Conservation (phyloP, 2,888 invertebrate species). For the Agrotis puta region DNA sequence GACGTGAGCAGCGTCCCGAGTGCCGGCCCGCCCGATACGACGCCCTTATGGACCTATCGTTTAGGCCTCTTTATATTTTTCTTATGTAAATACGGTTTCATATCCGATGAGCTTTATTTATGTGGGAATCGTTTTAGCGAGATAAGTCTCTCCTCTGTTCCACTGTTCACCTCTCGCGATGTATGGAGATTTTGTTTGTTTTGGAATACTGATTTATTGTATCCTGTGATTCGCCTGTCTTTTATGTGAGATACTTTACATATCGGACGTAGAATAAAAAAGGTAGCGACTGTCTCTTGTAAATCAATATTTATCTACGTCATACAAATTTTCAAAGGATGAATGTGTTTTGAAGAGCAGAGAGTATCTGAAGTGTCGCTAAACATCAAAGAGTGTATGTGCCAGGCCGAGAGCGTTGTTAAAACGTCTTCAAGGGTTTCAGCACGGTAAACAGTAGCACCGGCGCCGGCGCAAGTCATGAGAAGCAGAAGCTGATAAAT, state of each 20-base stretch:
- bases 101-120: conserved; percentile 91
- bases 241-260: conserved; percentile 65
- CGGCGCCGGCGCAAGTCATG: conserved; percentile 64
- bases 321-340: conserved; percentile 70
- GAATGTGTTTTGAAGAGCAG: conserved; percentile 72
- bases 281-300: conserved; percentile 41
- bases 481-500: background rate
- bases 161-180: conserved; percentile 86
- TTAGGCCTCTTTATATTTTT: conserved; percentile 91
- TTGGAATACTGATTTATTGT: conserved; percentile 84
- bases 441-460: conserved; percentile 86
- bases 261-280: conserved; percentile 46
- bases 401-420: conserved; percentile 83
- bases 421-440: conserved; percentile 87
- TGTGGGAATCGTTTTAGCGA: conserved; percentile 91
- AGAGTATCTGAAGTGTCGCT: conserved; percentile 82
- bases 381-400: conserved; percentile 84
- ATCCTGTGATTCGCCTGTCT: conserved; percentile 64
- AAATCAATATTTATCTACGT: conserved; percentile 51
- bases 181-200: conserved; percentile 85
- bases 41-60: conserved; percentile 89
- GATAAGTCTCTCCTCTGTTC: conserved; percentile 87
- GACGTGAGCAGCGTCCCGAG: conserved; percentile 86
- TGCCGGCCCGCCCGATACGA: conserved; percentile 79
- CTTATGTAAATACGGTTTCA: conserved; percentile 91